Evolutionary conservation across 2,888 invertebrate genomes (phyloP), one percentile per base, ranked within the genome.

Genomic region (Stenurella melanura): DNA sequence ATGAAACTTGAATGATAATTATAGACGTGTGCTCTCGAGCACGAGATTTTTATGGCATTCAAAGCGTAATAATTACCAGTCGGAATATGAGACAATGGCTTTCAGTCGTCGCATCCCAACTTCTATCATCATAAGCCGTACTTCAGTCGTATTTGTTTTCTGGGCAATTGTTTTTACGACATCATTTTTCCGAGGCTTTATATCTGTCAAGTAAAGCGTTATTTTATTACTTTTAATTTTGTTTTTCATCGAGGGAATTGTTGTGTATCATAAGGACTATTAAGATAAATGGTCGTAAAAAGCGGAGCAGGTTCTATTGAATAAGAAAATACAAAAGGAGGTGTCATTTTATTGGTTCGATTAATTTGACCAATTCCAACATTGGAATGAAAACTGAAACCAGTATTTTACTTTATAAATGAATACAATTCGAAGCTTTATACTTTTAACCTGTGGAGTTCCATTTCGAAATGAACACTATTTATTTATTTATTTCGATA

Each of bases 101-200:
- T 75, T 72, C 38, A 66, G 58, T 64, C 66, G 61, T 42, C 75
- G 38, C 60, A 58, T 34, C 34, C 61, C 63, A 19, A 56, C 70
- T 76, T 67, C 61, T 30, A 11, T 66, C 58, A 75, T 66, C 54
- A 56, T 42, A 21, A 60, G 68, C 73, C 42, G 66, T 56, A 63
- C 63, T 69, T 57, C n/a, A 60, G 63, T 73, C 60, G 38, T 54
- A 50, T 73, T 76, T 73, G 67, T 77, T 66, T 74, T 66, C 64
- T 30, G 54, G 54, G 75, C 76, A 73, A 77, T 77, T 75, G 79
- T 75, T 77, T 77, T 77, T 79, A 73, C 77, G 74, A 73, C 64
- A 66, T 75, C 72, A 70, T 69, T 77, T 78, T 73, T 77, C 68
- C 56, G 66, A 42, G n/a, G 74, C 60, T 26, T 67, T 66, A 64